phyloP scores from a whole-genome alignment of 2,797 vertebrate species.

The Gymnothorax javanicus region DNA sequence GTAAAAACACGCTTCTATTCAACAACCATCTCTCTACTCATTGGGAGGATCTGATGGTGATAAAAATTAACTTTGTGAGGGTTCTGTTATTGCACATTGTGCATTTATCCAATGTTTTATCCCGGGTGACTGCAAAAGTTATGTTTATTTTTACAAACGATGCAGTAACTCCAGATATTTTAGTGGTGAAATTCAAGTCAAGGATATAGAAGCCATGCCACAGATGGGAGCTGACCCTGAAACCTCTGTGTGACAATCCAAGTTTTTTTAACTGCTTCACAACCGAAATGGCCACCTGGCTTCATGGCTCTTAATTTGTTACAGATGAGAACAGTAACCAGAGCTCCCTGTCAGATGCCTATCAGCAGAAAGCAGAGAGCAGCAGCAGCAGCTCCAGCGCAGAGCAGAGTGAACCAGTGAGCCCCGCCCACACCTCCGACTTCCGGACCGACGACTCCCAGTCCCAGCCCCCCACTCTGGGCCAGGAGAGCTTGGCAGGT shows the following conservation, averaged over 20 bases:
- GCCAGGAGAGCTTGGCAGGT: conserved; percentile 95
- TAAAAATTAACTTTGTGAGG: not conserved
- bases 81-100: not conserved
- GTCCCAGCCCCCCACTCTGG: conserved; percentile 93
- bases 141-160: not conserved
- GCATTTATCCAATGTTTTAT: not conserved
- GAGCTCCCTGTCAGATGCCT: conserved; percentile 92
- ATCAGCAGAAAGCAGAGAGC: conserved; percentile 91
- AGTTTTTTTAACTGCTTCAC: not conserved
- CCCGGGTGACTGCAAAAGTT: not conserved
- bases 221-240: not conserved
- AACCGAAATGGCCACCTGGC: not conserved
- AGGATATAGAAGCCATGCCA: not conserved
- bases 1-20: conserved; percentile 63
- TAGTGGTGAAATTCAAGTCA: not conserved
- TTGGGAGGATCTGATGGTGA: not conserved
- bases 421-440: conserved; percentile 83
- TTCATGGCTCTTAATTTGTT: conserved; percentile 32
- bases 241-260: not conserved
- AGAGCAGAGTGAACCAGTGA: conserved; percentile 89
- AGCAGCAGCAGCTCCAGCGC: conserved; percentile 93
- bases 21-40: not conserved
- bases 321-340: conserved; percentile 99
- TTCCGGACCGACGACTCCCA: conserved; percentile 92
- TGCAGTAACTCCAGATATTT: not conserved